Percentiles rank a stretch among this genome's conserved stretches.
Conservation (phyloP, 2,113 vertebrate genomes). For the Oceanodroma tethys region DNA sequence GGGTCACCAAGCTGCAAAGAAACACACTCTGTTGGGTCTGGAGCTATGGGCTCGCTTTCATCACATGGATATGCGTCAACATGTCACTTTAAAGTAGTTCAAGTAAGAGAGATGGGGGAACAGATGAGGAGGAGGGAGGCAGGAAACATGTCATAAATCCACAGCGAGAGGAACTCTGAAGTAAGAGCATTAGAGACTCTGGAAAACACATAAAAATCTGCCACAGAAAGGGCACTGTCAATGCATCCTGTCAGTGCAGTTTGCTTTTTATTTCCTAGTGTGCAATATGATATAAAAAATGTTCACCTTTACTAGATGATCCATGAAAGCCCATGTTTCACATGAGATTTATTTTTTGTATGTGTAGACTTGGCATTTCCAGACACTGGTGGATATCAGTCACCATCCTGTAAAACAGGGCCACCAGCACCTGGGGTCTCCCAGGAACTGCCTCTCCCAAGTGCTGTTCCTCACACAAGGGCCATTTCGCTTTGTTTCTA, state of each 20-base stretch:
- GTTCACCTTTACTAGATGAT: conserved; percentile 32
- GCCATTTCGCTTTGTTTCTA: background rate
- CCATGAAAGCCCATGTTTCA: conserved; percentile 31
- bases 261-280: conserved; percentile 63
- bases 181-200: conserved; percentile 64
- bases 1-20: background rate
- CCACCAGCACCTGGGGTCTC: conserved; percentile 50
- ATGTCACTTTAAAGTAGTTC: conserved; percentile 64
- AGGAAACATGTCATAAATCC: conserved; percentile 72
- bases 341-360: conserved; percentile 53
- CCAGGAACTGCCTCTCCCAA: conserved; percentile 38
- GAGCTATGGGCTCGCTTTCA: background rate
- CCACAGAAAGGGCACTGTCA: conserved; percentile 52
- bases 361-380: conserved; percentile 54
- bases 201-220: conserved; percentile 59
- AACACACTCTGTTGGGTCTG: rapidly evolving
- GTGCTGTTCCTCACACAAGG: background rate
- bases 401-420: background rate
- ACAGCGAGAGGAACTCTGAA: conserved; percentile 55
- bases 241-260: conserved; percentile 30
- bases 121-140: conserved; percentile 57
- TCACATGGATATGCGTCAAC: conserved; percentile 11
- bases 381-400: conserved; percentile 49
- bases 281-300: conserved; percentile 26
- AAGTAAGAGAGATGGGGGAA: conserved; percentile 50